Evolutionary conservation across 23 tunicate species (phyloP).

Genomic region (Aplidium turbinatum): DNA sequence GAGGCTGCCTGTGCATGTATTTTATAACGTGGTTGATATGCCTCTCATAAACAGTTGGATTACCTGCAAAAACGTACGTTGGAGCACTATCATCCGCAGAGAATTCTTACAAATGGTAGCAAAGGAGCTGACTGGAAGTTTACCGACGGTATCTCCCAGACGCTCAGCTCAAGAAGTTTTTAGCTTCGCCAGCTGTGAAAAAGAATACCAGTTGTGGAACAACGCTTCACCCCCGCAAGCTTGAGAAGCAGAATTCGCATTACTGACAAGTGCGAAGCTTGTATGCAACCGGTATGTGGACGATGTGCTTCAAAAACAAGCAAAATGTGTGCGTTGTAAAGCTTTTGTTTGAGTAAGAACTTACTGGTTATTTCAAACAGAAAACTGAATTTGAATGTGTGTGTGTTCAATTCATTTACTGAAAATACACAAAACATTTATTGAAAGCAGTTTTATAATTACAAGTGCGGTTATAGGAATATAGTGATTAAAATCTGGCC

Average conservation of each 20-base stretch:
- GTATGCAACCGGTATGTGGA: background rate
- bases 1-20: slow-evolving; percentile 11
- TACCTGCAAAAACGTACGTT: slow-evolving; percentile 3
- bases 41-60: slow-evolving; percentile 8
- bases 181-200: background rate
- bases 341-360: too few relatives aligned
- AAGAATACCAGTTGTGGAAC: background rate
- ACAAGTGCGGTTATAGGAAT: too few relatives aligned
- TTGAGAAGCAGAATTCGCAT: slow-evolving; percentile 4
- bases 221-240: background rate
- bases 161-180: background rate
- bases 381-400: too few relatives aligned
- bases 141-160: slow-evolving; percentile 8
- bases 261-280: slow-evolving; percentile 4
- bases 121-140: slow-evolving; percentile 11
- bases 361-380: too few relatives aligned
- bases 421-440: too few relatives aligned
- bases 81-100: background rate
- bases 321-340: slow-evolving; percentile 9
- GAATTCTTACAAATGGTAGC: slow-evolving; percentile 21
- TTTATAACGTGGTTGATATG: slow-evolving; percentile 11
- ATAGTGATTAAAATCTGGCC: too few relatives aligned
- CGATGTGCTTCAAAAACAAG: slow-evolving; percentile 1
- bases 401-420: too few relatives aligned
- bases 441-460: too few relatives aligned